Conservation (phyloP, 2,888 invertebrate species). For the Andrena chrysosceles region DNA sequence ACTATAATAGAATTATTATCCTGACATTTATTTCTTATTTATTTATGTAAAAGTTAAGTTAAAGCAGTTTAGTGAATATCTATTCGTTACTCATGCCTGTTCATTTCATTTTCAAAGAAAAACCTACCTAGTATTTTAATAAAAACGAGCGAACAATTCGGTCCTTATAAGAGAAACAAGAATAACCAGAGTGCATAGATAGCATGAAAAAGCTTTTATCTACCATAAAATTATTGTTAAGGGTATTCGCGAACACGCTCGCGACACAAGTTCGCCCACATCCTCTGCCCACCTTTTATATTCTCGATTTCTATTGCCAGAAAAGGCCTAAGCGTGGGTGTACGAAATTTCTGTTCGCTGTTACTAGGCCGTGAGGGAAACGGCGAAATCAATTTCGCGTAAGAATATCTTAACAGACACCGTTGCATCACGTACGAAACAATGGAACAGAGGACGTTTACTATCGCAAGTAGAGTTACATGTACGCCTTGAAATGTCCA, state of each 20-base stretch:
- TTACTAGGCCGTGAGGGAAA: constrained; percentile 48
- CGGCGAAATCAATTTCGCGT: constrained; percentile 35
- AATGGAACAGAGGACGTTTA: not conserved
- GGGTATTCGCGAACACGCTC: not conserved
- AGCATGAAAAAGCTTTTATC: constrained; percentile 5
- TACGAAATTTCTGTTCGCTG: constrained; percentile 56
- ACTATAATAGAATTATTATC: too few species aligned
- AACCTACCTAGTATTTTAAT: too few species aligned
- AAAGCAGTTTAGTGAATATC: not conserved
- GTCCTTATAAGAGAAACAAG: not conserved
- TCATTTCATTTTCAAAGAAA: too few species aligned
- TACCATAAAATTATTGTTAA: constrained; percentile 41
- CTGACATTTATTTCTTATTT: too few species aligned
- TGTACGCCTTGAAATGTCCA: not conserved
- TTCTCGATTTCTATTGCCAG: constrained; percentile 44
- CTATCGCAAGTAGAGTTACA: not conserved
- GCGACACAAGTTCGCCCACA: constrained; percentile 56
- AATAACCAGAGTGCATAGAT: not conserved
- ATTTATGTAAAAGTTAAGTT: too few species aligned
- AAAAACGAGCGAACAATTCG: not conserved
- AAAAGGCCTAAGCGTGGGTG: constrained; percentile 56
- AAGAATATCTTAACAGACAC: constrained; percentile 11
- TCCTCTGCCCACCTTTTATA: constrained; percentile 54
- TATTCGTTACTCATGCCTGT: too few species aligned
- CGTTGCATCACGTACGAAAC: constrained; percentile 9